Percentiles rank a stretch among this genome's conserved stretches.
Conservation (phyloP, 2,888 invertebrate species). For the Lacanobia oleracea region DNA sequence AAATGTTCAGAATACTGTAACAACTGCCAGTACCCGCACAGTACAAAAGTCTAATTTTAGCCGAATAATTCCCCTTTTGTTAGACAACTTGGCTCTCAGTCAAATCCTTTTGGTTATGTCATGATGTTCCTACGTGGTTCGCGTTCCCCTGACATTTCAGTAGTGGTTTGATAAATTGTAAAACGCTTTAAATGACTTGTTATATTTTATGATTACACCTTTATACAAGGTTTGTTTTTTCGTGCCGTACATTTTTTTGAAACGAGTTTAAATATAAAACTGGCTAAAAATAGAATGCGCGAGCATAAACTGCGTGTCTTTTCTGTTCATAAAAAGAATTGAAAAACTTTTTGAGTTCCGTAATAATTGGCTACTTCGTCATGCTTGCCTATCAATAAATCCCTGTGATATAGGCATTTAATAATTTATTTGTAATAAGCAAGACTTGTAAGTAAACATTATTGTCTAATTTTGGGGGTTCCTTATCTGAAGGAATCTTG, state of each 20-base stretch:
- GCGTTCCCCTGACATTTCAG: conserved; percentile 18
- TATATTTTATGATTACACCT: conserved; percentile 12
- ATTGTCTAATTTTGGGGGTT: neutral
- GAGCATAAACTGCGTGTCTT: neutral
- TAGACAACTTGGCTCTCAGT: conserved; percentile 48
- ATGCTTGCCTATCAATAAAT: too few species aligned
- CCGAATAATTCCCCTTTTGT: conserved; percentile 50
- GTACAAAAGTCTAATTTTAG: conserved; percentile 48
- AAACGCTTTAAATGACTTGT: conserved; percentile 4
- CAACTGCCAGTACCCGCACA: conserved; percentile 16
- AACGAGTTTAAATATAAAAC: conserved; percentile 2
- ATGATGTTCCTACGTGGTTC: conserved; percentile 29
- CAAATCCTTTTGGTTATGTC: conserved; percentile 58
- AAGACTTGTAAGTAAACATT: neutral
- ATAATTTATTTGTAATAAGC: neutral
- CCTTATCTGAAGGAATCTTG: too few species aligned
- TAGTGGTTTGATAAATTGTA: conserved; percentile 13
- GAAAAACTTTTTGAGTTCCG: too few species aligned
- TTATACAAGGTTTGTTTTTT: conserved; percentile 8
- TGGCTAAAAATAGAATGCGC: conserved; percentile 17
- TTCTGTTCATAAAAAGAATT: neutral
- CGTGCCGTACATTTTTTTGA: neutral
- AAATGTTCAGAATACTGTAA: conserved; percentile 20
- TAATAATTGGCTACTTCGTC: neutral
- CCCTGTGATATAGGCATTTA: too few species aligned